A percentile compares a stretch with the other conserved stretches of the same genome.
Conservation (phyloP, 1,140 invertebrate genomes). For the Formica exsecta region DNA sequence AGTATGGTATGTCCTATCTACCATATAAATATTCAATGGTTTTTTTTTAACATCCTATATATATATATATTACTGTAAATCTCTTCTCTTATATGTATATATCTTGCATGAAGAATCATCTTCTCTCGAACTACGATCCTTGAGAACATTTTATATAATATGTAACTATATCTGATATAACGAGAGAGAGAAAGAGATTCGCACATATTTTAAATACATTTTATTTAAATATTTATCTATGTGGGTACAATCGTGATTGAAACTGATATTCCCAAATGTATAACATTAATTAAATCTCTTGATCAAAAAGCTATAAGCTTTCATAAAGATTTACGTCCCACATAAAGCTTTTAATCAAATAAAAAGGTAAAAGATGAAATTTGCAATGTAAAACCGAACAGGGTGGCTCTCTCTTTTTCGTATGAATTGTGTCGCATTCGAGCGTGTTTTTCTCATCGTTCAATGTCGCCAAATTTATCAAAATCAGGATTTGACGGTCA, state of each 20-base stretch:
- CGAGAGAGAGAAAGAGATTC: not conserved
- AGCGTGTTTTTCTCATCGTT: conserved; percentile 43
- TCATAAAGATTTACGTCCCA: not conserved
- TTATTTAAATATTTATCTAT: not conserved
- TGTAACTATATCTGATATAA: not conserved
- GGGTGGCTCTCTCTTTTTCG: not conserved
- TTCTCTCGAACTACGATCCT: no score
- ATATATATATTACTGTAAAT: no score
- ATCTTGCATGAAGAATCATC: no score
- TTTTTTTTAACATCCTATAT: no score
- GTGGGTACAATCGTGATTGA: not conserved
- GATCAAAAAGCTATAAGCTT: not conserved
- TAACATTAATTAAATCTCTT: not conserved
- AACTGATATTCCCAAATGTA: not conserved
- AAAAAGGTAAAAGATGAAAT: not conserved
- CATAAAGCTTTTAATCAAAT: not conserved
- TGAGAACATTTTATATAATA: not conserved
- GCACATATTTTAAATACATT: not conserved
- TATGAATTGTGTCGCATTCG: not conserved
- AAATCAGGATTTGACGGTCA: conserved; percentile 25
- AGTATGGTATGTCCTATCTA: no score
- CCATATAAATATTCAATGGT: no score
- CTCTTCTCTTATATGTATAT: no score
- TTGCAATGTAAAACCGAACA: not conserved
- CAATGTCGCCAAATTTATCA: conserved; percentile 58